A percentile compares a stretch with the other conserved stretches of the same genome.
Evolutionary conservation across 2,113 vertebrate species (phyloP).

Genomic region (Micromys minutus): DNA sequence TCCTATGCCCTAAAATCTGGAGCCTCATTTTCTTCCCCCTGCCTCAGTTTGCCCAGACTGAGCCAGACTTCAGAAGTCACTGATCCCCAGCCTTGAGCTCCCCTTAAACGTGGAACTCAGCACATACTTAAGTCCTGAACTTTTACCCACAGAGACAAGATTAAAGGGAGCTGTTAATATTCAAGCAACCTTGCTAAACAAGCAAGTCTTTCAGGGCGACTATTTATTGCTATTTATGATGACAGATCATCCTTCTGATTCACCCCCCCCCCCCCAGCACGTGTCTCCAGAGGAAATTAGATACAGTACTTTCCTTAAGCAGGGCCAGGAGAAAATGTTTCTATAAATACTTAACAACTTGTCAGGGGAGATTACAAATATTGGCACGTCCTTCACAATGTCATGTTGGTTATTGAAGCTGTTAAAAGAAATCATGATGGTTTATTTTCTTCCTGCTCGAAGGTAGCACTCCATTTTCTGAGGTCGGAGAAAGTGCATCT

Average conservation of each 20-base stretch:
- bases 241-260: conserved; percentile 82
- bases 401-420: conserved; percentile 64
- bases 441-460: conserved; percentile 47
- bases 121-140: neutral
- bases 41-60: neutral
- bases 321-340: conserved; percentile 82
- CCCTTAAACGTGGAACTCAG: neutral
- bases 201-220: conserved; percentile 64
- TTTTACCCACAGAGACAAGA: neutral
- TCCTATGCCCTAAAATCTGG: neutral
- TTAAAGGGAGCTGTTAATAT: conserved; percentile 69
- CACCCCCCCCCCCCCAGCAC: conserved; percentile 72
- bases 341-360: conserved; percentile 86
- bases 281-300: conserved; percentile 84
- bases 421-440: conserved; percentile 68
- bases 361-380: conserved; percentile 80
- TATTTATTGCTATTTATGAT: conserved; percentile 82
- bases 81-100: neutral
- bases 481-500: neutral
- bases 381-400: conserved; percentile 81
- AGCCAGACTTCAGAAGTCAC: neutral
- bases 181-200: conserved; percentile 77
- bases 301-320: conserved; percentile 80
- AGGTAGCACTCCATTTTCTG: conserved; percentile 18
- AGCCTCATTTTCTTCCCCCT: neutral